Evolutionary conservation across 2,888 invertebrate species (phyloP), one percentile per base, ranked within the genome.

Genomic region (Tortrix viridana): DNA sequence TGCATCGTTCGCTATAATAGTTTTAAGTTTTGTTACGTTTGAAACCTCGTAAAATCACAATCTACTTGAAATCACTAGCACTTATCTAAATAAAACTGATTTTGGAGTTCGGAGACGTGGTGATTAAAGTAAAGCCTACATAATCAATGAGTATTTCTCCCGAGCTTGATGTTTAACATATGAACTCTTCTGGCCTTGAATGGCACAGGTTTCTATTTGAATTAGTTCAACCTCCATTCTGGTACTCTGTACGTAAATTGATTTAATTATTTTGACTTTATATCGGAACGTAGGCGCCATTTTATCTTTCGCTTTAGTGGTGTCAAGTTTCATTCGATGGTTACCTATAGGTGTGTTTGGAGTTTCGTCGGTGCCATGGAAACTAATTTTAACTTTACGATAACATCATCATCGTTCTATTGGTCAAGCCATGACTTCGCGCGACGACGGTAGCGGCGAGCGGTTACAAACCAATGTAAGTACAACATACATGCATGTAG

Each of bases 241-340:
- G 46, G 50, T 46, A 26, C 37, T 46, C 38, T 37, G 56, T 19
- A 26, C 57, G 22, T 38, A 56, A 52, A 52, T 63, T 57, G 57
- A 63, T 52, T 57, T 57, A 57, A 63, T 63, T 63, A 63, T 57
- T 63, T 57, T 52, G 57, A 53, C 62, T 52, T 57, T 63, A 52
- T 26, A 44, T 41, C 16, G 14, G 26, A 37, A 53, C 47, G 41
- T 46, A 23, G 47, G n/a, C 38, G 19, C 37, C 44, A 60, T 60
- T 53, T n/a, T 19, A 41, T 60, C 50, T 44, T 52, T 47, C 57
- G 41, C 48, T 47, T 57, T 55, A 32, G 19, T 19, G 9, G 32
- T 43, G 46, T 55, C 46, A 18, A 18, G 44, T 43, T 43, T 55
- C 41, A 41, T 41, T 41, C 14, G 16, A 14, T 41, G 14, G 41